A percentile compares a stretch with the other conserved stretches of the same genome.
Evolutionary conservation across 2,888 invertebrate species (phyloP).

Genomic region (Crossocerus cetratus): DNA sequence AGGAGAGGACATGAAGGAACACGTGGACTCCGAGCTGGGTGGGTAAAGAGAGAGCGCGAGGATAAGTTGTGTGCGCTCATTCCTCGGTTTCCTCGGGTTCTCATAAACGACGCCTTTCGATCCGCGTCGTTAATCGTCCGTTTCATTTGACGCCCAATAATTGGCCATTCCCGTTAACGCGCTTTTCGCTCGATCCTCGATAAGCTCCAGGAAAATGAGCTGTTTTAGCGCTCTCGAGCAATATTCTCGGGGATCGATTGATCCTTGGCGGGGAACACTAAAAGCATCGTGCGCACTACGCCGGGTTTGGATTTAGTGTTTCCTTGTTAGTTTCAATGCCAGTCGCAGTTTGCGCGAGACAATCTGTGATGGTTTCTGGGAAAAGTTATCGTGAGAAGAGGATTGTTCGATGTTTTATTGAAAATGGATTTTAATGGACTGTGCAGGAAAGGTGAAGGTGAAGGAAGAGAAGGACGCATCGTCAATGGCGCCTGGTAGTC

Average conservation of each 20-base stretch:
- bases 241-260: neutral
- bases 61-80: neutral
- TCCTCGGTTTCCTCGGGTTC: too few species aligned
- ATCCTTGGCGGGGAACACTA: neutral
- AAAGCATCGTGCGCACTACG: neutral
- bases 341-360: neutral
- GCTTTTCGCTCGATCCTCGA: neutral
- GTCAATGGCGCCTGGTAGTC: constrained; percentile 75
- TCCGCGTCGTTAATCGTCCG: neutral
- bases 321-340: too few species aligned
- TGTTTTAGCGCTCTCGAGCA: neutral
- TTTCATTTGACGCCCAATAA: neutral
- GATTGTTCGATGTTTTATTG: neutral
- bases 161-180: neutral
- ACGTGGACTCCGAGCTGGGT: constrained; percentile 6
- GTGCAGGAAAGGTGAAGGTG: constrained; percentile 70
- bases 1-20: constrained; percentile 9
- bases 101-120: neutral
- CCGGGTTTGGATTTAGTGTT: neutral
- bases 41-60: neutral
- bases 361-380: neutral
- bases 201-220: neutral
- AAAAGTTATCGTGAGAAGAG: neutral
- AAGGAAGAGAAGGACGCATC: constrained; percentile 74
- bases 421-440: neutral